phyloP scores from a whole-genome alignment of 2,888 invertebrate genomes.

The Philopedon plagiatum region DNA sequence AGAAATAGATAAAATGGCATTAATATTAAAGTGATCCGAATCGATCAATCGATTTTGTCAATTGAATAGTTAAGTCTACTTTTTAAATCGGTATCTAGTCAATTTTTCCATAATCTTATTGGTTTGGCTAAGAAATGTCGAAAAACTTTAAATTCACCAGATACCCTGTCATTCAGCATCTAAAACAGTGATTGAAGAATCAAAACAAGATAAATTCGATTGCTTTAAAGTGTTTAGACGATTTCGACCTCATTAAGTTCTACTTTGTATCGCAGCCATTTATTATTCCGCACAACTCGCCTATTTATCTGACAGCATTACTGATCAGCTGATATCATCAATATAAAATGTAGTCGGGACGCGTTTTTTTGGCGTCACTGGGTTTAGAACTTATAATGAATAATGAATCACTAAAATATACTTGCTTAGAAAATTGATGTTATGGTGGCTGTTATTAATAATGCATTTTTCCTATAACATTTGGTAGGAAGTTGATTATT shows the following conservation, averaged over 20 bases:
- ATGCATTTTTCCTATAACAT: neutral
- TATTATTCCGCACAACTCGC: conserved; percentile 36
- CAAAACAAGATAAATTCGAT: conserved; percentile 8
- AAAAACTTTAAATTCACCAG: too few species aligned
- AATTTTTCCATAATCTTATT: too few species aligned
- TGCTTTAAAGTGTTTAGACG: conserved; percentile 38
- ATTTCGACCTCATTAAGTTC: conserved; percentile 40
- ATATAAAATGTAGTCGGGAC: conserved; percentile 39
- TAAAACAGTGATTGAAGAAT: neutral
- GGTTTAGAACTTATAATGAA: conserved; percentile 18
- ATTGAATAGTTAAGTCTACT: too few species aligned
- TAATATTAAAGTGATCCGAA: too few species aligned
- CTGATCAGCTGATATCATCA: conserved; percentile 41
- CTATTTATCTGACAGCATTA: conserved; percentile 43
- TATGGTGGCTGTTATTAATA: conserved; percentile 9
- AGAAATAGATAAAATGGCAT: too few species aligned
- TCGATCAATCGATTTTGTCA: too few species aligned
- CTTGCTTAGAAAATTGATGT: conserved; percentile 17
- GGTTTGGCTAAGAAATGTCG: too few species aligned
- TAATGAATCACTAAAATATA: conserved; percentile 14
- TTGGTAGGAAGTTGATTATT: conserved; percentile 2
- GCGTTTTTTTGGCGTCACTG: conserved; percentile 20
- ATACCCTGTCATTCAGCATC: too few species aligned
- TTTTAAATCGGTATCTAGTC: too few species aligned
- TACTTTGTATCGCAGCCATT: conserved; percentile 38